These are phyloP conservation scores for Chaetodon trifascialis DNA, from an alignment of 2,113 vertebrate species.

Conservation along the genomic window DNA sequence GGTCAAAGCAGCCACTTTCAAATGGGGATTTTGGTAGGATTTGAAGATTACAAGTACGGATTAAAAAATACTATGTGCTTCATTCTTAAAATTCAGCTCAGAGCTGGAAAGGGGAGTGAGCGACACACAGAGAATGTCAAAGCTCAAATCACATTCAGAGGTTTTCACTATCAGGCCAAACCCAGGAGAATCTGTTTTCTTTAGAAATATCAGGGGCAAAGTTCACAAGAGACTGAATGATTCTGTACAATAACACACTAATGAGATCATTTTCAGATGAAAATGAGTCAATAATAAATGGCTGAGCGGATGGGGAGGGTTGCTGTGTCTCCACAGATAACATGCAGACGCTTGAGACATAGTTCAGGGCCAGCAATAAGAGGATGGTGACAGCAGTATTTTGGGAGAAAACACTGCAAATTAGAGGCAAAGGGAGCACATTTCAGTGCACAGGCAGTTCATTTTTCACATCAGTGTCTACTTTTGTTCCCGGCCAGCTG, in stretches of 20 bases:
- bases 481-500: conserved; percentile 66
- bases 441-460: conserved; percentile 64
- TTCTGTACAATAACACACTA: conserved; percentile 68
- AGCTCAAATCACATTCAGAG: conserved; percentile 25
- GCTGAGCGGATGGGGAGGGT: conserved; percentile 33
- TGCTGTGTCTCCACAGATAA: conserved; percentile 48
- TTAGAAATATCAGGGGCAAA: conserved; percentile 38
- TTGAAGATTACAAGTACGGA: conserved; percentile 31
- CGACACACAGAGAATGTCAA: conserved; percentile 34
- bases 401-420: conserved; percentile 57
- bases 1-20: conserved; percentile 32
- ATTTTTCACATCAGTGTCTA: conserved; percentile 77
- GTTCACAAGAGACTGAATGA: conserved; percentile 59
- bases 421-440: conserved; percentile 57
- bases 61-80: conserved; percentile 23
- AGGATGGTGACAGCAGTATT: conserved; percentile 53
- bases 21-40: conserved; percentile 20
- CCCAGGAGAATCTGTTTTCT: conserved; percentile 32
- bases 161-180: conserved; percentile 16
- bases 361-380: conserved; percentile 41
- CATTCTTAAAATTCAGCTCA: conserved; percentile 52
- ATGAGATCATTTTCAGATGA: conserved; percentile 67
- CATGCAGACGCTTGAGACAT: conserved; percentile 26
- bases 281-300: conserved; percentile 70
- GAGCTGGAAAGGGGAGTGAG: conserved; percentile 22